Base-by-base conservation (phyloP, 2,113 vertebrate species). In the Thunnus maccoyii region DNA sequence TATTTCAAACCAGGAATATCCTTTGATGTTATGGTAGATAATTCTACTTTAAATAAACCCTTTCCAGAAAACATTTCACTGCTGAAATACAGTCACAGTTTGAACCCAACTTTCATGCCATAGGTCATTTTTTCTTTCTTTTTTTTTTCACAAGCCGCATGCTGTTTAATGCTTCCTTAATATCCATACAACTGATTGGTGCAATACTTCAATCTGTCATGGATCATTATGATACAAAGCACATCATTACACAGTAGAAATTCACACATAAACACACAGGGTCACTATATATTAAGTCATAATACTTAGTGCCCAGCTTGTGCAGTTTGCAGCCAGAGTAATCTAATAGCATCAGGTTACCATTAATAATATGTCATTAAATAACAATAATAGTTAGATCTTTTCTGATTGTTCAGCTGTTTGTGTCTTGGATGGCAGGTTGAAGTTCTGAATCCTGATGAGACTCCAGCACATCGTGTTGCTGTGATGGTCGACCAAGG, bases 1-100 rank as follows among this genome's bases (percentile, higher is more conserved):
- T 97, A 88, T 94, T 99, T 96, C 94, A 98, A 97, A 87, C 97
- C 97, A 0, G 96, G 95, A 70, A 96, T 97, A 96, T 95, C 97
- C 66, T 98, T 97, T 0, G 93, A 96, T 63, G 84, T 97, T 50
- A 89, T 1, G 96, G 98, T 98, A 95, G 94, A 36, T 48, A 56
- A n/a, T 48, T 61, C 4, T 44, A 5, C 6, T 27, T 54, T 20
- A 32, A 20, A 50, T 22, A 55, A 10, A 32, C 6, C 15, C 32
- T 11, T 65, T 18, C 30, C 10, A 52, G 30, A 63, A 63, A 54
- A n/a, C 11, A 54, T 55, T 9, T 25, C 14, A 22, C 15, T 32
- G 7, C 36, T 27, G 12, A 72, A 44, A 10, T 32, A 25, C 11
- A 54, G 2, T 25, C 10, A 18, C 20, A 41, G 32, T 36, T 36